A percentile compares a stretch with the other conserved stretches of the same genome.
These are phyloP conservation scores for Etia nguti DNA, from an alignment of 2,113 vertebrate genomes.

Conservation along the genomic window DNA sequence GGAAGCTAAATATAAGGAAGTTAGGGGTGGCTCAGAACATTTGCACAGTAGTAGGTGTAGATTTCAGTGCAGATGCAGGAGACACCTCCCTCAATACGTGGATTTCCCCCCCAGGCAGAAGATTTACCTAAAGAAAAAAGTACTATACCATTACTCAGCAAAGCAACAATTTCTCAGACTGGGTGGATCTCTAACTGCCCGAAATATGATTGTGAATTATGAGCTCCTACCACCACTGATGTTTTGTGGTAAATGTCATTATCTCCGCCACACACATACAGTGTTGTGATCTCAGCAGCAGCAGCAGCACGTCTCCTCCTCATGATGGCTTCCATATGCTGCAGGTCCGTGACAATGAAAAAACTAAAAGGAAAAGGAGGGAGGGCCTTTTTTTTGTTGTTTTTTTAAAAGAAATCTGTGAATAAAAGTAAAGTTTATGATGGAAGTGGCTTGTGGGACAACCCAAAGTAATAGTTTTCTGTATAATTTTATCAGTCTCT, in stretches of 20 bases:
- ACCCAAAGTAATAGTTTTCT: neutral
- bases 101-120: rapidly evolving
- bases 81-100: neutral
- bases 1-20: neutral
- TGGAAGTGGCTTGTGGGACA: neutral
- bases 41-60: neutral
- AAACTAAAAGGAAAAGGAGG: neutral
- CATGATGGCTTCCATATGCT: neutral
- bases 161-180: neutral
- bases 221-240: neutral
- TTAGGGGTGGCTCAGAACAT: neutral
- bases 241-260: neutral
- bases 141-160: neutral
- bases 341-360: neutral
- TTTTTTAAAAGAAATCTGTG: neutral
- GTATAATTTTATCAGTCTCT: rapidly evolving
- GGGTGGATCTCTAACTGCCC: neutral
- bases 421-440: neutral
- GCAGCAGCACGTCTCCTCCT: neutral
- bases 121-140: neutral
- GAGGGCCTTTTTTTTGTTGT: neutral
- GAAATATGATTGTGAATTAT: neutral
- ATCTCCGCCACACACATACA: neutral
- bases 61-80: neutral
- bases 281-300: neutral